phyloP scores from a whole-genome alignment of 2,113 vertebrate species.

The Panthera tigris region DNA sequence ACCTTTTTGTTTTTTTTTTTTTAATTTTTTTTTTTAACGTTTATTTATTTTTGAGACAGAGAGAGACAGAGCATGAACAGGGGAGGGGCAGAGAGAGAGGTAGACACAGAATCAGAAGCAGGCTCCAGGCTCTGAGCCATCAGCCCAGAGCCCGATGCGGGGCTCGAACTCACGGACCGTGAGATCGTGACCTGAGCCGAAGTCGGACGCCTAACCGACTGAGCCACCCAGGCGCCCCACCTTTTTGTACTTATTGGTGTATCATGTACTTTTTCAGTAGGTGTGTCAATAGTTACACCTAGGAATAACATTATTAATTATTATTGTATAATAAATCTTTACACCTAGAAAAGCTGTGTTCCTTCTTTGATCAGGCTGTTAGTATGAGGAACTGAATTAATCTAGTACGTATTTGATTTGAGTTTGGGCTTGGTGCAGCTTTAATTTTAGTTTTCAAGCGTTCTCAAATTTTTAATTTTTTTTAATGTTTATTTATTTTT shows the following conservation, averaged over 20 bases:
- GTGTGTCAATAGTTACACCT: not conserved
- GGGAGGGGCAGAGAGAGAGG: too few relatives aligned
- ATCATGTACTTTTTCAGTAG: not conserved
- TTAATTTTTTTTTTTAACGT: not conserved
- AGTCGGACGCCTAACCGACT: too few relatives aligned
- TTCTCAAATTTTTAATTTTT: not conserved
- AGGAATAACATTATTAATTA: not conserved
- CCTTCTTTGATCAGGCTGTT: not conserved
- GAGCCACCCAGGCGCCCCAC: not conserved
- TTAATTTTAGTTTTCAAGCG: not conserved
- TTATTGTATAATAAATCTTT: not conserved
- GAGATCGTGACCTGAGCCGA: too few relatives aligned
- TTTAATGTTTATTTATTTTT: too few relatives aligned
- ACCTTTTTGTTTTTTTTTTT: conserved; percentile 18
- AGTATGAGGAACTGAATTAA: not conserved
- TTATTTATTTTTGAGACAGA: too few relatives aligned
- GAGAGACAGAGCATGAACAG: too few relatives aligned
- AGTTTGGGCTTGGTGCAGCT: not conserved
- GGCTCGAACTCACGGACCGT: too few relatives aligned
- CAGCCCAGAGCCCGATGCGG: too few relatives aligned
- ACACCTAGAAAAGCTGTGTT: not conserved
- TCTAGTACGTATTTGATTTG: not conserved
- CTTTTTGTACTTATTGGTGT: not conserved
- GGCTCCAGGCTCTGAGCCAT: too few relatives aligned
- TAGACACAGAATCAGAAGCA: too few relatives aligned